Percentiles rank a stretch among this genome's conserved stretches.
phyloP scores from a whole-genome alignment of 2,888 invertebrate genomes.

The Acanthosepion esculentum region DNA sequence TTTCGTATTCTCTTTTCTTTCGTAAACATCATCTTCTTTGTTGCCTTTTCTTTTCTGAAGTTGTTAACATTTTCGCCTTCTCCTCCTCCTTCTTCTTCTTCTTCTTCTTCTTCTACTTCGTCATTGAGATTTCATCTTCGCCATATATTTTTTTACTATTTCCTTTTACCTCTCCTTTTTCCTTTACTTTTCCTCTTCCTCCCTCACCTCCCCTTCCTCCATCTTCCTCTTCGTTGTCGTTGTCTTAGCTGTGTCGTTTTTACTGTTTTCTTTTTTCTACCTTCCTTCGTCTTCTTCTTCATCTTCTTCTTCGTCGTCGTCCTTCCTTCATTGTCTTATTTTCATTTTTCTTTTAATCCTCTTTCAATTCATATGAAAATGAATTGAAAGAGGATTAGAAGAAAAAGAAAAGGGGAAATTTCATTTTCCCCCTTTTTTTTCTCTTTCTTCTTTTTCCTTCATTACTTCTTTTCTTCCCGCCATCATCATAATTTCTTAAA shows the following conservation, averaged over 20 bases:
- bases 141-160: background rate
- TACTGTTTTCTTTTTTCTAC: background rate
- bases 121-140: background rate
- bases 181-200: background rate
- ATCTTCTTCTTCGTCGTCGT: background rate
- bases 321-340: background rate
- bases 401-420: no score
- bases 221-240: no score
- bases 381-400: no score
- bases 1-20: background rate
- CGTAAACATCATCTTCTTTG: background rate
- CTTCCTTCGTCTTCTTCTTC: background rate
- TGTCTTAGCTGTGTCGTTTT: background rate
- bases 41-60: background rate
- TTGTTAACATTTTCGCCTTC: no score
- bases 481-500: background rate
- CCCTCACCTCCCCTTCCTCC: no score
- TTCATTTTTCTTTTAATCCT: background rate
- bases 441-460: background rate
- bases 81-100: background rate
- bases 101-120: background rate
- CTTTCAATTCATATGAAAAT: background rate
- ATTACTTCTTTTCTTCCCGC: background rate
- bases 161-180: background rate
- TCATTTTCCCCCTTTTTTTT: background rate